Base-by-base conservation (phyloP, 2,113 vertebrate genomes). In the Boleophthalmus pectinirostris region DNA sequence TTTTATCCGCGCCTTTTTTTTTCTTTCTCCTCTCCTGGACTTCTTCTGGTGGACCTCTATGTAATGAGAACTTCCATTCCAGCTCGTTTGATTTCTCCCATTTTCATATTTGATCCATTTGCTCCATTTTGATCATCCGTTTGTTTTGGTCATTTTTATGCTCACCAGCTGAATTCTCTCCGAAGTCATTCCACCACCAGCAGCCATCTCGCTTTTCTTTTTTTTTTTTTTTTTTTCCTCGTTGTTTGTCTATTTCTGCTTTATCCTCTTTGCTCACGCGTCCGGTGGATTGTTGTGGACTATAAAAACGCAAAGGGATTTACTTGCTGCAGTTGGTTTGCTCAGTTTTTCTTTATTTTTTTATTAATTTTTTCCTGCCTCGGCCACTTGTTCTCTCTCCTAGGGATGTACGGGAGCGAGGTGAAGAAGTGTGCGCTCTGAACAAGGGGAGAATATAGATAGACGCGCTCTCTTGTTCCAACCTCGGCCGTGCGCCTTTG, bases 11-110 rank as follows among this genome's bases (percentile, higher is more conserved):
- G 16, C 18, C 29, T 38, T n/a, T 38, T 64, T 10, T 33, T 64
- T 38, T 20, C 3, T 35, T 20, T 60, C 16, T 16, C 6, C 6
- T 10, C 3, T 16, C 24, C 57, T 61, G 24, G 58, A 25, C 61
- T 64, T 64, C 16, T 64, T 38, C 33, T 43, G 18, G 61, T 61
- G 81, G 73, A 82, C 72, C 77, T 84, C 57, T 87, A 43, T 38
- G 86, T 84, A 84, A 90, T 91, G 88, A 91, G 81, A 92, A 92
- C 90, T 91, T 92, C 81, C 82, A 90, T 88, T 49, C 74, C 82
- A 88, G 84, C 89, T 83, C 81, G 73, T 83, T 87, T 85, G 71
- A 76, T 83, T 83, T 88, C 77, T 82, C 60, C 82, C 83, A 81
- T 89, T 80, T 68, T 76, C 83, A 88, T 85, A 74, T 87, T 87